Conservation (phyloP, 2,797 vertebrate genomes). For the Coilia nasus region DNA sequence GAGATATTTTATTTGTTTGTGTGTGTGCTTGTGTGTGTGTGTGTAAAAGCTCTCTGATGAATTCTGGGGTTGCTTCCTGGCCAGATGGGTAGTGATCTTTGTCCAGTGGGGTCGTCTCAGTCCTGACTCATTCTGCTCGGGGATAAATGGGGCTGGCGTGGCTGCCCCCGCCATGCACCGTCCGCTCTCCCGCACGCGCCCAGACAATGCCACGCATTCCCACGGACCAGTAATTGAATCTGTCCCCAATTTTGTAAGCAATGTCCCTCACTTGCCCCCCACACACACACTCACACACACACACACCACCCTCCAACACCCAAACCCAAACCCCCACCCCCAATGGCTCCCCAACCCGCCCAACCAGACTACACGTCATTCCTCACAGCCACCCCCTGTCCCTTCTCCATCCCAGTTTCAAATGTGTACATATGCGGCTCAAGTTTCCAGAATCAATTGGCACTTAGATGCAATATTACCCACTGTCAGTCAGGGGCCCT, state of each 20-base stretch:
- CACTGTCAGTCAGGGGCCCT: constrained; percentile 52
- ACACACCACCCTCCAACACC: no score
- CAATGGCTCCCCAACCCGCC: neutral
- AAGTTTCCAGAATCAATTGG: constrained; percentile 21
- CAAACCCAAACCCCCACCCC: neutral
- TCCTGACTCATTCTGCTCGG: constrained; percentile 65
- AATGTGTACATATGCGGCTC: neutral
- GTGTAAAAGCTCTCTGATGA: constrained; percentile 65
- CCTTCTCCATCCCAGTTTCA: neutral
- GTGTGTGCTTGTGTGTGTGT: constrained; percentile 40
- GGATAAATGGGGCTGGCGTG: constrained; percentile 79
- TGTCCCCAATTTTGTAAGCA: constrained; percentile 78
- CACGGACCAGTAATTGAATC: constrained; percentile 79
- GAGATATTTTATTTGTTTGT: constrained; percentile 9
- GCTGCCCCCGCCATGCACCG: constrained; percentile 74
- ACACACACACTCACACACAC: no score
- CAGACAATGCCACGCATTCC: constrained; percentile 75
- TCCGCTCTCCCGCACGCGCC: constrained; percentile 77
- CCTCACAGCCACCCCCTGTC: neutral
- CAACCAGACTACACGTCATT: neutral
- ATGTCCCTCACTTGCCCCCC: constrained; percentile 67
- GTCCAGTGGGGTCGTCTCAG: constrained; percentile 69
- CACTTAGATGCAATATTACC: constrained; percentile 34
- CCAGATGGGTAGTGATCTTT: constrained; percentile 81
- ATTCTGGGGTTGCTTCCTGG: constrained; percentile 34